A percentile compares a stretch with the other conserved stretches of the same genome.
phyloP scores from a whole-genome alignment of 2,888 invertebrate genomes.

The Cheilosia scutellata region DNA sequence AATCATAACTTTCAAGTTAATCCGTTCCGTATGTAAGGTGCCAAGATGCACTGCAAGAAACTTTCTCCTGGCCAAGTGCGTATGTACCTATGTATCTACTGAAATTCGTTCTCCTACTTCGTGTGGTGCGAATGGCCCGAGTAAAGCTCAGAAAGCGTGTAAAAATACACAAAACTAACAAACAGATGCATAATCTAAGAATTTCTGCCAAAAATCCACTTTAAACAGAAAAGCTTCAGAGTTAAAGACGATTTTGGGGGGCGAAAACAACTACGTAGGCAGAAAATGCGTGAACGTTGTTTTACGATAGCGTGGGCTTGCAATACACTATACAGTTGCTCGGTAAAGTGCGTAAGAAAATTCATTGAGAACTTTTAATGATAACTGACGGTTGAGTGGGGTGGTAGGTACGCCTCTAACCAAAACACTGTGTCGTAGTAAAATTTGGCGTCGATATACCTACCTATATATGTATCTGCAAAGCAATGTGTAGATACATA shows the following conservation, averaged over 20 bases:
- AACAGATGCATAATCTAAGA: background rate
- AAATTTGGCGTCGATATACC: conserved; percentile 16
- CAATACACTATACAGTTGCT: background rate
- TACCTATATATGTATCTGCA: conserved; percentile 2
- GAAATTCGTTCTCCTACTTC: background rate
- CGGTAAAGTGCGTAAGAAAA: conserved; percentile 14
- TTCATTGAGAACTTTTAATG: conserved; percentile 73
- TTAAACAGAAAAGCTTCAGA: conserved; percentile 52
- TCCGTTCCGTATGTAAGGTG: conserved; percentile 30
- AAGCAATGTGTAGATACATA: background rate
- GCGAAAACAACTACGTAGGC: conserved; percentile 27
- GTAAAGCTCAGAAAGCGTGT: conserved; percentile 43
- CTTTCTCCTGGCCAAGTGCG: conserved; percentile 51
- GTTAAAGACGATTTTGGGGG: background rate
- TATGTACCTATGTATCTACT: conserved; percentile 2
- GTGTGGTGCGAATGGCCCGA: conserved; percentile 53
- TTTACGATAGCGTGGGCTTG: conserved; percentile 32
- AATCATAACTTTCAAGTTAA: conserved; percentile 16
- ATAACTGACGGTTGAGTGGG: conserved; percentile 72
- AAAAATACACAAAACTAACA: conserved; percentile 6
- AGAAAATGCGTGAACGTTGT: conserved; percentile 43
- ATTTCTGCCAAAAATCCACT: conserved; percentile 44
- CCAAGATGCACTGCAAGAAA: conserved; percentile 9
- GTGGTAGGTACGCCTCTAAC: conserved; percentile 49
- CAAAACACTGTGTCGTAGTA: conserved; percentile 54